Evolutionary conservation across 2,113 vertebrate species (phyloP).

Genomic region (Pleuronectes platessa): DNA sequence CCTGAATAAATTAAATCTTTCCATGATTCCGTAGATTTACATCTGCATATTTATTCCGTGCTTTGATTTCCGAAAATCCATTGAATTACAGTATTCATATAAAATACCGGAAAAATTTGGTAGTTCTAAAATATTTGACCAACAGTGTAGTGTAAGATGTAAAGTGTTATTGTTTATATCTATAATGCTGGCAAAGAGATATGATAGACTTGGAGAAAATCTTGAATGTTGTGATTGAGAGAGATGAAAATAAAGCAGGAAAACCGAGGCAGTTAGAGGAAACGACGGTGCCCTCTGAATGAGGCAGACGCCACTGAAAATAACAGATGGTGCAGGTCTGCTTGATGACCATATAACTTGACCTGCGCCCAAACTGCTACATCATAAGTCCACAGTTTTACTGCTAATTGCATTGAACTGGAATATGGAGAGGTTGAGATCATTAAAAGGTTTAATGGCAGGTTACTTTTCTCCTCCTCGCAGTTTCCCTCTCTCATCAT

Average conservation of each 20-base stretch:
- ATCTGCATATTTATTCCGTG: too few species aligned
- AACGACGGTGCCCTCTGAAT: slow-evolving; percentile 5
- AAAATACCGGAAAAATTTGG: too few species aligned
- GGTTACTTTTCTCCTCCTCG: slow-evolving; percentile 39
- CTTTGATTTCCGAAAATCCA: too few species aligned
- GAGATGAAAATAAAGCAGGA: not conserved
- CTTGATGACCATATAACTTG: slow-evolving; percentile 49
- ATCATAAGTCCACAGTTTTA: slow-evolving; percentile 60
- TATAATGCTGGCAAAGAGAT: not conserved
- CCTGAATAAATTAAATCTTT: too few species aligned
- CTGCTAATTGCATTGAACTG: slow-evolving; percentile 64
- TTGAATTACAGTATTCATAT: too few species aligned
- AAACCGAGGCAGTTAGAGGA: not conserved
- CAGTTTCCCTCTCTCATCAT: slow-evolving; percentile 28
- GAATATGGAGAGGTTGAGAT: slow-evolving; percentile 54
- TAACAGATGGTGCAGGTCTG: slow-evolving; percentile 51
- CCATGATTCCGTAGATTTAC: too few species aligned
- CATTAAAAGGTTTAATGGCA: slow-evolving; percentile 65
- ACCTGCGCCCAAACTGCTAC: slow-evolving; percentile 51
- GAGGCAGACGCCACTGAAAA: slow-evolving; percentile 31
- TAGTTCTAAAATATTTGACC: too few species aligned
- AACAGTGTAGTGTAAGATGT: too few species aligned
- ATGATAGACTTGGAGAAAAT: too few species aligned
- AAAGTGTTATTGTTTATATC: not conserved
- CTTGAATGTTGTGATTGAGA: too few species aligned